A percentile compares a stretch with the other conserved stretches of the same genome.
Conservation (phyloP, 2,797 vertebrate species). For the Varecia variegata region DNA sequence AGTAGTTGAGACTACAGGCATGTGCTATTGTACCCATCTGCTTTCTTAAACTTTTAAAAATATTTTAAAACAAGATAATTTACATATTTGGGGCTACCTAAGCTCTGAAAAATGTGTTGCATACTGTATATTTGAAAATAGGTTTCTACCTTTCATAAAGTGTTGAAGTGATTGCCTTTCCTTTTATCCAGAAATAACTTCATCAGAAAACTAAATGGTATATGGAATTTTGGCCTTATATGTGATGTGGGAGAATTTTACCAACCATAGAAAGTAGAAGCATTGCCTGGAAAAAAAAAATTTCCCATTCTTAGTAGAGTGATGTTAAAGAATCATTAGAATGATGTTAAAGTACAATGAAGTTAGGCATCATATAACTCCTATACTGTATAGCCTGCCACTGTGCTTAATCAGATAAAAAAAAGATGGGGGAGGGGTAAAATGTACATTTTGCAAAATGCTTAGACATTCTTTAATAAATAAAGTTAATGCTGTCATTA, state of each 20-base stretch:
- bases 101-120: background rate
- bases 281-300: background rate
- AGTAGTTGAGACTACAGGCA: background rate
- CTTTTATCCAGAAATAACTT: background rate
- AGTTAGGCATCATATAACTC: constrained; percentile 56
- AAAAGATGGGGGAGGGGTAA: background rate
- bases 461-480: constrained; percentile 80
- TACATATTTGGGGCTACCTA: background rate
- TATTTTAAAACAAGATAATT: background rate
- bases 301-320: background rate
- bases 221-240: background rate
- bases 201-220: background rate
- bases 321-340: background rate
- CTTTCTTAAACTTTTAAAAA: background rate
- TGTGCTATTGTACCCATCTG: background rate
- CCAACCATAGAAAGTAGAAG: constrained; percentile 48
- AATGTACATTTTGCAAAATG: constrained; percentile 77
- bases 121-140: background rate
- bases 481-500: constrained; percentile 82
- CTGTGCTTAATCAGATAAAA: constrained; percentile 71
- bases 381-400: constrained; percentile 29
- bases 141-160: background rate
- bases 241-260: constrained; percentile 36
- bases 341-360: constrained; percentile 41
- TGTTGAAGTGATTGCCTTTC: background rate